Evolutionary conservation across 92 coral and sea anemone genomes (phyloP).

Genomic region (Ricordea florida): DNA sequence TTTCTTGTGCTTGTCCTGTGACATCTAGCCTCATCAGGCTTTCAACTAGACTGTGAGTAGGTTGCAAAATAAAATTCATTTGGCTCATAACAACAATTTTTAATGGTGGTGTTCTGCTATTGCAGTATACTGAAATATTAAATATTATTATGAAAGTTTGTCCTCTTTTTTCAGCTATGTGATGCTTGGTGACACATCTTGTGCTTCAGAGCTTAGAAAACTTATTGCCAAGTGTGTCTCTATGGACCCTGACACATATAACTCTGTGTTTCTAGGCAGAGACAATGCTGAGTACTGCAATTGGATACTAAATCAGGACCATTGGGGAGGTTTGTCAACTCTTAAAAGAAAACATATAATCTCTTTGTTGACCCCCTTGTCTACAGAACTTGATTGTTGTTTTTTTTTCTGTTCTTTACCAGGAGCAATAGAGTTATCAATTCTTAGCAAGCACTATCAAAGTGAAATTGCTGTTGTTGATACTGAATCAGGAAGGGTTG

Average conservation of each 20-base stretch:
- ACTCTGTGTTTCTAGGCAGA: slow-evolving; percentile 81
- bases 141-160: too few species aligned
- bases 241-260: slow-evolving; percentile 76
- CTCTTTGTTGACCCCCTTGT: too few species aligned
- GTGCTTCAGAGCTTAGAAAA: slow-evolving; percentile 75
- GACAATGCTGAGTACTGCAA: slow-evolving; percentile 84
- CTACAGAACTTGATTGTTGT: not conserved
- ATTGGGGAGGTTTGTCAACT: slow-evolving; percentile 98
- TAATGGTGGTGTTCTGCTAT: too few species aligned
- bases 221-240: slow-evolving; percentile 87
- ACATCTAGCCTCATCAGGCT: too few species aligned
- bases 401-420: not conserved
- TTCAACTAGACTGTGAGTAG: too few species aligned
- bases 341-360: too few species aligned
- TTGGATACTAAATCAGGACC: slow-evolving; percentile 79
- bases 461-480: slow-evolving; percentile 92
- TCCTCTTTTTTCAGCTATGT: slow-evolving; percentile 69
- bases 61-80: too few species aligned
- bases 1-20: too few species aligned
- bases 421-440: slow-evolving; percentile 97
- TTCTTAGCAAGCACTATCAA: slow-evolving; percentile 82
- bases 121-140: too few species aligned
- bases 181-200: slow-evolving; percentile 85
- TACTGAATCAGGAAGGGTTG: slow-evolving; percentile 82
- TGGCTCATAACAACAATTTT: too few species aligned